phyloP scores from a whole-genome alignment of 2,113 vertebrate species.

The Corythoichthys intestinalis region DNA sequence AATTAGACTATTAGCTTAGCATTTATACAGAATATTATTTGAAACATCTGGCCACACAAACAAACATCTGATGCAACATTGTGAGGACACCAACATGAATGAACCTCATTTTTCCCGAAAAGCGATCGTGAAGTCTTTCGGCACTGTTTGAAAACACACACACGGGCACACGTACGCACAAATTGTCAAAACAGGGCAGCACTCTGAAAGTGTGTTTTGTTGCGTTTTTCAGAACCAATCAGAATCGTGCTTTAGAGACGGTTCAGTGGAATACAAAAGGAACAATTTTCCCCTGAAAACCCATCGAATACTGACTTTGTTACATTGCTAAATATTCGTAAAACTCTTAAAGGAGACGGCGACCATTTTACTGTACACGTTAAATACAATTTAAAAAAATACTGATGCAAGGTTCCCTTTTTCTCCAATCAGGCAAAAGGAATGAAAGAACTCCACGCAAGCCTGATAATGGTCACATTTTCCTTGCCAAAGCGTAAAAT shows the following conservation, averaged over 20 bases:
- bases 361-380: constrained; percentile 35
- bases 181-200: constrained; percentile 59
- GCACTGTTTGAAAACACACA: constrained; percentile 44
- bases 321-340: not conserved
- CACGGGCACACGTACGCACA: constrained; percentile 30
- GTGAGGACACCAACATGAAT: constrained; percentile 36
- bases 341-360: constrained; percentile 26
- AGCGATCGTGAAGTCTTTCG: constrained; percentile 41
- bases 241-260: not conserved
- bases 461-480: not conserved
- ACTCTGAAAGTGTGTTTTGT: constrained; percentile 41
- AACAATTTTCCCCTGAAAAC: not conserved
- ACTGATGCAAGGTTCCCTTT: constrained; percentile 2
- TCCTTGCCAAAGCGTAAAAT: not conserved
- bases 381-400: constrained; percentile 31
- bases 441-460: too few relatives aligned
- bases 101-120: constrained; percentile 33
- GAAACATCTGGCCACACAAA: constrained; percentile 49
- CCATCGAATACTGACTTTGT: not conserved
- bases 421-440: not conserved
- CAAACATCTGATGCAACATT: constrained; percentile 45
- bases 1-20: constrained; percentile 61
- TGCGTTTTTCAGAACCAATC: constrained; percentile 27
- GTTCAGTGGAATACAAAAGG: not conserved
- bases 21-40: constrained; percentile 38